phyloP scores from a whole-genome alignment of 2,888 invertebrate species.

The Chymomyza procnemis region DNA sequence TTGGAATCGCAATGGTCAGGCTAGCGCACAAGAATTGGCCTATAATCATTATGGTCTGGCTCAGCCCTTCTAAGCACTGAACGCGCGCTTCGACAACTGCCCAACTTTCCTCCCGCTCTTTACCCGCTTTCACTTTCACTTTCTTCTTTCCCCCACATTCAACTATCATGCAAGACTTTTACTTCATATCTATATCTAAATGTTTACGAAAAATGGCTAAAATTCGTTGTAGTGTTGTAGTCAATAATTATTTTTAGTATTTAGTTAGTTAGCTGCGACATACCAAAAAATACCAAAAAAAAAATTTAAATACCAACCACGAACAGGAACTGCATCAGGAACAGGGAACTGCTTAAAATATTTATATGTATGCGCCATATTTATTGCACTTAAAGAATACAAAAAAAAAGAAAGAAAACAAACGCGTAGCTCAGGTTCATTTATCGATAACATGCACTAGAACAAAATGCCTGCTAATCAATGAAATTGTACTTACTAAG shows the following conservation, averaged over 20 bases:
- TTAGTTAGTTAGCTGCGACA: slow-evolving; percentile 75
- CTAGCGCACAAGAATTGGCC: slow-evolving; percentile 76
- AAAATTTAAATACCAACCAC: slow-evolving; percentile 25
- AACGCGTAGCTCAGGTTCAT: slow-evolving; percentile 54
- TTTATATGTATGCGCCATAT: slow-evolving; percentile 62
- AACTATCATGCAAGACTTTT: neutral
- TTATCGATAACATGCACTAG: slow-evolving; percentile 31
- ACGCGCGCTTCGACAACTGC: slow-evolving; percentile 5
- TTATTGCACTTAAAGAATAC: slow-evolving; percentile 61
- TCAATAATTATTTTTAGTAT: slow-evolving; percentile 70
- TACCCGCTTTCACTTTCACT: neutral
- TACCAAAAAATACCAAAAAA: slow-evolving; percentile 66
- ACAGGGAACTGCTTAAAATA: slow-evolving; percentile 41
- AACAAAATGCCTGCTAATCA: neutral
- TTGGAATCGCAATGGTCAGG: slow-evolving; percentile 79
- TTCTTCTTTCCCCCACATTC: neutral
- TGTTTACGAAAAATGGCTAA: slow-evolving; percentile 59
- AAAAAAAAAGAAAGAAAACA: slow-evolving; percentile 13
- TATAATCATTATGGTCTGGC: slow-evolving; percentile 78
- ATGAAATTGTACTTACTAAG: slow-evolving; percentile 61
- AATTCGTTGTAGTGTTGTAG: slow-evolving; percentile 66
- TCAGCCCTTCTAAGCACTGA: slow-evolving; percentile 76
- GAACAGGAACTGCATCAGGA: slow-evolving; percentile 67
- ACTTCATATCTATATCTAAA: slow-evolving; percentile 7
- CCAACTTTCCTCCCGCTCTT: slow-evolving; percentile 6